A percentile compares a stretch with the other conserved stretches of the same genome.
Conservation (phyloP, 2,113 vertebrate species). For the Chaetorhynchus papuensis region DNA sequence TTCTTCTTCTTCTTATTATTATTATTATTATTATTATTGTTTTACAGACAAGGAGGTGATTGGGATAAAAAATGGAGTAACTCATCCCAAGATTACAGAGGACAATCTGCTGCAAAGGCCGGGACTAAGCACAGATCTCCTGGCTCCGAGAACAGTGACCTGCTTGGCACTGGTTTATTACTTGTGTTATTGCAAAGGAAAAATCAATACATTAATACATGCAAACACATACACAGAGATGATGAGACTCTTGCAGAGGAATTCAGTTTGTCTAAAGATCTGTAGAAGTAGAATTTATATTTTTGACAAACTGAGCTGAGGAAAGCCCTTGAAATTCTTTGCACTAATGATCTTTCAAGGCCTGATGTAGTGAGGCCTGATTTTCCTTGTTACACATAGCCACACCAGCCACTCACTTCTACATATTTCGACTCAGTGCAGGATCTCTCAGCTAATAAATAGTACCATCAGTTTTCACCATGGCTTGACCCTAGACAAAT, state of each 20-base stretch:
- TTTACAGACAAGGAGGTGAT: neutral
- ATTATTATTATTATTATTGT: neutral
- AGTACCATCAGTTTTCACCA: constrained; percentile 47
- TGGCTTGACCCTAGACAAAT: constrained; percentile 21
- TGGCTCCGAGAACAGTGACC: neutral
- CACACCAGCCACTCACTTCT: neutral
- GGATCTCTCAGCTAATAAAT: constrained; percentile 52
- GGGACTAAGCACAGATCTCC: neutral
- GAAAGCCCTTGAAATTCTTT: neutral
- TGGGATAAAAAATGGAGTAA: neutral
- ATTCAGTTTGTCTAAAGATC: neutral
- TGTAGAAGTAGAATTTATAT: neutral
- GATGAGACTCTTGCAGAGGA: neutral
- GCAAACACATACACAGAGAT: neutral
- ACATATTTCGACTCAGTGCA: neutral
- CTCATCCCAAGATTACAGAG: neutral
- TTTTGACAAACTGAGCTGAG: neutral
- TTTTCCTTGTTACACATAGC: neutral
- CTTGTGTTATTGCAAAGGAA: neutral
- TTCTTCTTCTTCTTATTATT: neutral
- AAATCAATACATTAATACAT: neutral
- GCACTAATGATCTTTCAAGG: neutral
- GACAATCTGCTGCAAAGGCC: neutral
- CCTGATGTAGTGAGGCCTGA: neutral
- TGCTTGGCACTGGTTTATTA: neutral